Evolutionary conservation across 2,888 invertebrate species (phyloP), one percentile per base, ranked within the genome.

Genomic region (Aspidiotus destructor): DNA sequence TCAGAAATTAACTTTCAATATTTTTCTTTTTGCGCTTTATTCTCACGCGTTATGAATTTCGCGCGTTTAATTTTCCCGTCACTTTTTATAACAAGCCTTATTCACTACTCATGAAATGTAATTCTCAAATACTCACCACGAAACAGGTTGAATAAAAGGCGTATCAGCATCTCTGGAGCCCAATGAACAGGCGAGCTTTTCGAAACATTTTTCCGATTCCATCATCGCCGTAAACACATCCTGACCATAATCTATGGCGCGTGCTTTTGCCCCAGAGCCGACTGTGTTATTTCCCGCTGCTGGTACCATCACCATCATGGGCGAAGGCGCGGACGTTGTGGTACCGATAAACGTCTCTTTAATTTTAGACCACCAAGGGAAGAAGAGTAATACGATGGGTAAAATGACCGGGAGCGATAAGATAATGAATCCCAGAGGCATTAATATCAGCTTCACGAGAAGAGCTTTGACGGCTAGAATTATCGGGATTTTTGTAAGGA

Each of bases 181-280:
- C n/a, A 74, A 57, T 48, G 71, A 72, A 67, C 73, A 73, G 9
- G 73, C 73, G 11, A 73, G 60, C 28, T 70, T 67, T 64, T 73
- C 73, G 62, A 73, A 58, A 57, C 73, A 73, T 40, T 69, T 68
- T 13, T 72, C 70, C 17, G 73, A 72, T 15, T 71, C 70, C 7
- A 73, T 62, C 17, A 74, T 62, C 11, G 69, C 68, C 41, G 62
- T 28, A 11, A 69, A 63, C 40, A 69, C 58, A 28, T 71, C 69
- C 48, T 62, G 41, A 10, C 69, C 57, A 48, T 55, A 62, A n/a
- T 69, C 67, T n/a, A 62, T 41, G 16, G 54, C 64, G 13, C 69
- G 64, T 28, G 28, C 28, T 7, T 68, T 52, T 60, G 17, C 60
- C 10, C 44, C 57, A n/a, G 41, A 41, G 28, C 2, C 28, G 5